phyloP scores from a whole-genome alignment of 2,113 vertebrate species.

The Atherinomorus stipes region DNA sequence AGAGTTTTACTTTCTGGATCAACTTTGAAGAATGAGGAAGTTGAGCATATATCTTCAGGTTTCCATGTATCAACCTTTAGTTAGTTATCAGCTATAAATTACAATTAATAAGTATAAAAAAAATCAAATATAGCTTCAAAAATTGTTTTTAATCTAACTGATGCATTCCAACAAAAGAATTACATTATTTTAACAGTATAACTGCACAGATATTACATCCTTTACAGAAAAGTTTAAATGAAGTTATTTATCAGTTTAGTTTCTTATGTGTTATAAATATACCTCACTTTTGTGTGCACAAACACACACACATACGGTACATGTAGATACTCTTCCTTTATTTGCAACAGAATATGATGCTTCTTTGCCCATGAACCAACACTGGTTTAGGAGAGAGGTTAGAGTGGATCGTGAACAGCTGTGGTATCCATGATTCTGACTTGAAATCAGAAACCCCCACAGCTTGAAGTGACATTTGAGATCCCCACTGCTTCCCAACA shows the following conservation, averaged over 20 bases:
- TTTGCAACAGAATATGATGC: background rate
- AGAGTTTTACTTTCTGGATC: rapidly evolving
- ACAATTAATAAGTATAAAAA: background rate
- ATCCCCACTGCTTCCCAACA: conserved; percentile 27
- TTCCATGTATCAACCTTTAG: background rate
- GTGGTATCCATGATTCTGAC: conserved; percentile 20
- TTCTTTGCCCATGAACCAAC: background rate
- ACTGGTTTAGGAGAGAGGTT: background rate
- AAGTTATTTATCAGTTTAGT: background rate
- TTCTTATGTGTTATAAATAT: too few relatives aligned
- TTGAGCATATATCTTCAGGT: background rate
- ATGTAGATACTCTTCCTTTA: too few relatives aligned
- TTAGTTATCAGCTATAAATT: too few relatives aligned
- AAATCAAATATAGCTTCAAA: background rate
- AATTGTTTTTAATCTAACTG: background rate
- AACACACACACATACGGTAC: too few relatives aligned
- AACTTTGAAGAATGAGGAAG: background rate
- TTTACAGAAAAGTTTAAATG: background rate
- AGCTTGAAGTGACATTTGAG: conserved; percentile 36
- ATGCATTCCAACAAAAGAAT: background rate
- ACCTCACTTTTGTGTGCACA: too few relatives aligned
- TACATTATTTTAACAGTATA: background rate
- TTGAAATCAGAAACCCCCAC: conserved; percentile 47
- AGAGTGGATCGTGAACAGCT: background rate
- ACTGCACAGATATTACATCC: too few relatives aligned